Evolutionary conservation across 2,113 vertebrate species (phyloP), one percentile per base, ranked within the genome.

Genomic region (Thomomys bottae): DNA sequence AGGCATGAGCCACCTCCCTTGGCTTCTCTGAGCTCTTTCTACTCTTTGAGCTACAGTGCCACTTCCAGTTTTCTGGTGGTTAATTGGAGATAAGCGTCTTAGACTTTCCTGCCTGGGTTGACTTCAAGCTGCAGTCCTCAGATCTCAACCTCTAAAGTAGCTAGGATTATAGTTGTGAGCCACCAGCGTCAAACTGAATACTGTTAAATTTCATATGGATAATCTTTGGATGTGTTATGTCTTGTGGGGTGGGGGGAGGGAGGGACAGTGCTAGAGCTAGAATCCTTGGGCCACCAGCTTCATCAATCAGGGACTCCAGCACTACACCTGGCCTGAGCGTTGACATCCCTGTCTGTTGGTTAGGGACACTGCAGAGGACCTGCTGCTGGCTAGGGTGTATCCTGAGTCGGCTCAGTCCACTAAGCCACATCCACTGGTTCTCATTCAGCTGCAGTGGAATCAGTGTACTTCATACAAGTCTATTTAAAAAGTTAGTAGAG

Each of bases 351-450:
- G 28, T 20, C 18, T 30, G 10, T n/a, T 23, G 30, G n/a, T n/a
- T 32, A 80, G 34, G 59, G 0, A 49, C 24, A 84, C 67, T 4
- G 67, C 59, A 63, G 24, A 12, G 40, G 14, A 17, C 8, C 9
- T 24, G 17, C 71, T 67, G 0, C 28, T 8, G n/a, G 20, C 38
- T 34, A 45, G 9, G n/a, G 9, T 15, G 0, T 17, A 3, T 28
- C 68, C 63, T 59, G 2, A 9, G 12, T 0, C 12, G 26, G 3
- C 3, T 18, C 32, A 3, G 63, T 8, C 12, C 1, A 0, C 28
- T 9, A 14, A 18, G 32, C 1, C 0, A 40, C 0, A 26, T 17
- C 28, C n/a, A 0, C 4, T 2, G 59, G 40, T 59, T 17, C 64
- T 61, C 17, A 0, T 6, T 1, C 17, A 30, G 80, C 63, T 21